phyloP scores from a whole-genome alignment of 2,888 invertebrate genomes.

The Yponomeuta sedellus region DNA sequence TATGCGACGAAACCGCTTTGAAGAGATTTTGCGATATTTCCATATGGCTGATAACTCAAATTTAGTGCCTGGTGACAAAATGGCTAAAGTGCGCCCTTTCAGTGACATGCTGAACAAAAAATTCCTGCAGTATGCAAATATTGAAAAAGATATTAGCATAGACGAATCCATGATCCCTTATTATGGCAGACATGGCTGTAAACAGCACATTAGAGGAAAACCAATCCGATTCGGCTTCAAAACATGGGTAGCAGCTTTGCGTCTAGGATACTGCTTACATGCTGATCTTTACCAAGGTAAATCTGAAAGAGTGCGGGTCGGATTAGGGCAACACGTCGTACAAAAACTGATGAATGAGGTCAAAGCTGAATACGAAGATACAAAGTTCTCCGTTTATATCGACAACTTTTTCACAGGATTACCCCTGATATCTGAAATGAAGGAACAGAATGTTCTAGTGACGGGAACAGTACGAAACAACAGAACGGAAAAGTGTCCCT shows the following conservation, averaged over 20 bases:
- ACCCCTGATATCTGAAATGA: neutral
- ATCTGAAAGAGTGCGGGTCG: conserved; percentile 14
- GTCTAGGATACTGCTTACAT: conserved; percentile 15
- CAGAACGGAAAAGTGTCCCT: too few relatives aligned
- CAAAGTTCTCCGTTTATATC: conserved; percentile 14
- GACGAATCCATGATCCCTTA: too few relatives aligned
- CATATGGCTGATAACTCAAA: conserved; percentile 28
- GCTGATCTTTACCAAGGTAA: conserved; percentile 15
- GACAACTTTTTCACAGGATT: conserved; percentile 12
- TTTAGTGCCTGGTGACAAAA: conserved; percentile 4
- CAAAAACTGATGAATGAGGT: conserved; percentile 8
- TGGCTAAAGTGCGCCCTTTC: too few relatives aligned
- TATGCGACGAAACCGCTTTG: conserved; percentile 30
- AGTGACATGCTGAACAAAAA: too few relatives aligned
- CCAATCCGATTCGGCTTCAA: conserved; percentile 22
- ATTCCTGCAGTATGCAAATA: too few relatives aligned
- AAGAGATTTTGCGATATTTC: conserved; percentile 28
- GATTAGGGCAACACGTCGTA: conserved; percentile 15
- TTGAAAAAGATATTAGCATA: too few relatives aligned
- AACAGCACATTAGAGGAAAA: conserved; percentile 21
- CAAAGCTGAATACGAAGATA: conserved; percentile 14
- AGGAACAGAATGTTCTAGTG: too few relatives aligned
- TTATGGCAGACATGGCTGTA: neutral
- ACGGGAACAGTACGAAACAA: too few relatives aligned
- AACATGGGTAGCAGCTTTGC: conserved; percentile 17